Conservation (phyloP, 2,888 invertebrate genomes). For the Rhagium mordax region DNA sequence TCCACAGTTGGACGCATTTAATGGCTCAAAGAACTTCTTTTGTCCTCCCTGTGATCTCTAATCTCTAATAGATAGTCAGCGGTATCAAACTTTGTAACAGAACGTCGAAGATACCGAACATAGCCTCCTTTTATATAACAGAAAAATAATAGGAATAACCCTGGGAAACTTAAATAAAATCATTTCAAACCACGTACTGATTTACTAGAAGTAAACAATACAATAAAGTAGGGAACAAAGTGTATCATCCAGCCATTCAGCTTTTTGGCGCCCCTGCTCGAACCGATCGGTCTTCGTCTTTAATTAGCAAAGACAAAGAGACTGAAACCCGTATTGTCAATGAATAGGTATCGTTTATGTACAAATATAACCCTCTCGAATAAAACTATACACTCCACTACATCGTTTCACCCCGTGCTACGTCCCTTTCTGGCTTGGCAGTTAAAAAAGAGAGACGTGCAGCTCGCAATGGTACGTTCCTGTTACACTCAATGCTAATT, state of each 20-base stretch:
- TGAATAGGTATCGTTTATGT: constrained; percentile 63
- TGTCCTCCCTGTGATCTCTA: constrained; percentile 58
- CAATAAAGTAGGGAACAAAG: too few species aligned
- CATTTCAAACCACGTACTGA: too few species aligned
- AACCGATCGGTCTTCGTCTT: constrained; percentile 64
- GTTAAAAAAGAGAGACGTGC: neutral
- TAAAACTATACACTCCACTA: constrained; percentile 47
- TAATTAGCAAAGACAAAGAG: constrained; percentile 69
- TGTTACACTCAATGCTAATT: neutral
- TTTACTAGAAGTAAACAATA: too few species aligned
- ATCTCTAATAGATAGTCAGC: constrained; percentile 61
- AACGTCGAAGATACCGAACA: too few species aligned
- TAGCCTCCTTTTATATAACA: too few species aligned
- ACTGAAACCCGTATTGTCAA: constrained; percentile 67
- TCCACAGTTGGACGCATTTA: constrained; percentile 58
- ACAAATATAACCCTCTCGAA: constrained; percentile 48
- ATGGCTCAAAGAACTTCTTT: constrained; percentile 64
- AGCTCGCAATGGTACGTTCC: neutral
- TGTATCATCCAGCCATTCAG: neutral
- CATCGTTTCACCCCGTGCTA: constrained; percentile 46
- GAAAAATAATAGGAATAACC: too few species aligned
- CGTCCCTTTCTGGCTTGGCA: neutral
- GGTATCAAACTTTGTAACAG: constrained; percentile 47
- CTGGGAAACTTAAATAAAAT: too few species aligned
- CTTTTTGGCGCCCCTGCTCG: constrained; percentile 50